Evolutionary conservation across 2,888 invertebrate genomes (phyloP).

Genomic region (Phortica okadai): DNA sequence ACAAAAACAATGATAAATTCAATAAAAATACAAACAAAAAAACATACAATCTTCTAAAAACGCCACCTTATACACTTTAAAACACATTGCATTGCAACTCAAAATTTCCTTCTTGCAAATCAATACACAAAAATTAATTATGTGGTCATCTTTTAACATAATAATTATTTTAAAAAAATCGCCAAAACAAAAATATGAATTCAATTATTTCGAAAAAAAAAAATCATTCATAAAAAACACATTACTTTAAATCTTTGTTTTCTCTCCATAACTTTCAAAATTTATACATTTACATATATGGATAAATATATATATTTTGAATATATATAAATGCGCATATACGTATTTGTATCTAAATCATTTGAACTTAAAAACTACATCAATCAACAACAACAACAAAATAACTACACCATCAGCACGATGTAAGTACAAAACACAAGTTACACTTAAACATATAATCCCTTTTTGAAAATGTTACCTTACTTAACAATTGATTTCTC

Average conservation of each 20-base stretch:
- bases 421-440: constrained; percentile 76
- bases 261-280: too few relatives aligned
- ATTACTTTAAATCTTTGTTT: background rate
- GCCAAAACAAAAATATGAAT: background rate
- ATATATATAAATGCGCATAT: background rate
- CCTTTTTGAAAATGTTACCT: constrained; percentile 47
- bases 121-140: background rate
- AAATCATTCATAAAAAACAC: background rate
- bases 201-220: background rate
- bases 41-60: constrained; percentile 52
- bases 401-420: constrained; percentile 74
- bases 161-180: too few relatives aligned
- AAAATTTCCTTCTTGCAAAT: constrained; percentile 42
- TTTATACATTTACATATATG: too few relatives aligned
- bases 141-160: too few relatives aligned
- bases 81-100: constrained; percentile 40
- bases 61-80: constrained; percentile 46
- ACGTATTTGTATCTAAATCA: constrained; percentile 5
- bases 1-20: constrained; percentile 52
- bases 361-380: constrained; percentile 32
- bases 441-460: constrained; percentile 61
- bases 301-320: too few relatives aligned
- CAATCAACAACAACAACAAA: constrained; percentile 36
- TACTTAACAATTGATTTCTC: constrained; percentile 18
- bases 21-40: constrained; percentile 49